phyloP scores from a whole-genome alignment of 2,797 vertebrate species.

The Phataginus tetradactyla region DNA sequence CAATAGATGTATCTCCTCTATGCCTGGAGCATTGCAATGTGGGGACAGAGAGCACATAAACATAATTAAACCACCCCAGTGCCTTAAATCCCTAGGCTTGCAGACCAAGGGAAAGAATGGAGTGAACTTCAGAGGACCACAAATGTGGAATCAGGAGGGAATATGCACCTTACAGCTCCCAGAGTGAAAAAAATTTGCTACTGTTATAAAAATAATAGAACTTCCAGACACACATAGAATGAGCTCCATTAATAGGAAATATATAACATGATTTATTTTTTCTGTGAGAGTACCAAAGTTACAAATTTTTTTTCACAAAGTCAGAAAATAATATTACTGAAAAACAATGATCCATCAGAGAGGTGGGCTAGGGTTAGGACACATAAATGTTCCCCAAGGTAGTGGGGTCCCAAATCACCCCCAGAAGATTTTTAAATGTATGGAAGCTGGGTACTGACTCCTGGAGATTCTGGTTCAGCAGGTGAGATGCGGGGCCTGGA shows the following conservation, averaged over 20 bases:
- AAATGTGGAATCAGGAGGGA: neutral
- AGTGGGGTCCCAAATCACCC: neutral
- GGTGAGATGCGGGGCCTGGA: neutral
- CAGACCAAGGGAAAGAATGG: neutral
- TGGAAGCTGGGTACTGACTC: neutral
- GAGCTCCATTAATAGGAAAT: neutral
- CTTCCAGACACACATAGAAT: neutral
- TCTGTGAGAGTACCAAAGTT: neutral
- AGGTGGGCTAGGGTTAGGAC: neutral
- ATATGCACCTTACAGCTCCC: neutral
- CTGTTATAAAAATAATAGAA: neutral
- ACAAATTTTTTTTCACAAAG: neutral
- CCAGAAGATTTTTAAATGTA: neutral
- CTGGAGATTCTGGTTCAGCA: neutral
- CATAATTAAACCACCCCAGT: slow-evolving; percentile 13
- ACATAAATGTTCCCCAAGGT: neutral
- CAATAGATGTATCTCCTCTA: neutral
- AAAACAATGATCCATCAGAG: neutral
- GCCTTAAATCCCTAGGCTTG: neutral
- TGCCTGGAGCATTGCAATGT: fast-evolving
- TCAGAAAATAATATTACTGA: neutral
- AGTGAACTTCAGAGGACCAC: neutral
- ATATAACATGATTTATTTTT: neutral
- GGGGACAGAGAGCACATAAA: neutral
- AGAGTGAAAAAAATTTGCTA: neutral